A percentile compares a stretch with the other conserved stretches of the same genome.
Evolutionary conservation across 2,888 invertebrate species (phyloP).

Genomic region (Candidula unifasciata): DNA sequence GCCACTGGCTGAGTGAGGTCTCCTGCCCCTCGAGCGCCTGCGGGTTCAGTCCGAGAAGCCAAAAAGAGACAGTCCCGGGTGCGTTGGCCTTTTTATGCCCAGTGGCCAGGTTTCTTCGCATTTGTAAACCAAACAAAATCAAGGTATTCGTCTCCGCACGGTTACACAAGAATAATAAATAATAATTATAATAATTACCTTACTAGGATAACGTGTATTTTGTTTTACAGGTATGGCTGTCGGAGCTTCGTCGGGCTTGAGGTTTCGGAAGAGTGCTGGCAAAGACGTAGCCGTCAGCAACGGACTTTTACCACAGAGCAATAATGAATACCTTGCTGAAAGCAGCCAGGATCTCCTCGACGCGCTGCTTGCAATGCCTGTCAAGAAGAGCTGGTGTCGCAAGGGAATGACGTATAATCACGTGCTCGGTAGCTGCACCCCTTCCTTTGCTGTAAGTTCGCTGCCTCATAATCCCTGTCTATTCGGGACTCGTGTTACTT

Average conservation of each 20-base stretch:
- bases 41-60: too few relatives aligned
- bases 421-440: conserved; percentile 52
- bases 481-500: too few relatives aligned
- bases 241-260: background rate
- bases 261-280: background rate
- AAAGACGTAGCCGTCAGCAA: background rate
- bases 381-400: conserved; percentile 55
- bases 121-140: too few relatives aligned
- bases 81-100: too few relatives aligned
- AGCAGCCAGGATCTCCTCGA: conserved; percentile 42
- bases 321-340: background rate
- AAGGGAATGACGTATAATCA: conserved; percentile 54
- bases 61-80: too few relatives aligned
- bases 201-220: background rate
- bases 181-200: too few relatives aligned
- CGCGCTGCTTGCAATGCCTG: conserved; percentile 43
- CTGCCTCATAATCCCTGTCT: too few relatives aligned
- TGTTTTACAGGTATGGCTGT: background rate
- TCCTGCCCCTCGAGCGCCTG: too few relatives aligned
- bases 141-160: too few relatives aligned
- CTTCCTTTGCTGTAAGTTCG: conserved; percentile 32
- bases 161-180: too few relatives aligned
- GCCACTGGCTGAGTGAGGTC: too few relatives aligned
- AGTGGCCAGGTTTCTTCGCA: too few relatives aligned
- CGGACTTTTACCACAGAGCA: background rate